Base-by-base conservation (phyloP, 2,888 invertebrate genomes). In the Leptinotarsa rubiginosa region DNA sequence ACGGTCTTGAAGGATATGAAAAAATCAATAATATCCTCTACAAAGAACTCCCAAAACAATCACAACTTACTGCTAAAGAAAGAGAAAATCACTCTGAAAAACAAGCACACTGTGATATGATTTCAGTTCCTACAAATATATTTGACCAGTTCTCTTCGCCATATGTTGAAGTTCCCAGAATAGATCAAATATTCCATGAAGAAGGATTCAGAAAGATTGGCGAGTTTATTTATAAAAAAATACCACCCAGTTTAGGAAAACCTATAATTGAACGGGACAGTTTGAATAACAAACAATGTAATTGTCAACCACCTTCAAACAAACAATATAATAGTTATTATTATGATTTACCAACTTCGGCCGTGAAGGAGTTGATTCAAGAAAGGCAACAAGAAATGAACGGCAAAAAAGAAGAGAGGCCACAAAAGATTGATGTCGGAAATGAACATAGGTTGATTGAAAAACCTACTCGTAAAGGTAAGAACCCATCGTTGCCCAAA, bases 341-440 rank as follows among this genome's bases (percentile, higher is more conserved):
- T 41, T 69, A 69, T 20, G 47, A 47, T 25, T 47, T 69, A 20
- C 69, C 69, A n/a, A 69, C 69, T 22, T 47, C 47, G 5, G 69
- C 69, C 4, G 31, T 69, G 56, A 69, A 59, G 16, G 56, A 59
- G 47, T 18, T 69, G 69, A 69, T 69, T 56, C 47, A 56, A 18
- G 47, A 69, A 22, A 54, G 69, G 20, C 69, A 69, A 1, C 54
- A 69, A 18, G 41, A 22, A n/a, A 18, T 68, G 4, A 68, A 25
- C 3, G 31, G 31, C 16, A 41, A 68, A 25, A 3, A 12, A 54
- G 10, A 31, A 31, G 10, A 31, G 31, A 31, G 31, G 10, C 69
- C 59, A 1, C 54, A 69, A 18, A 22, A 22, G 16, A 52, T 49
- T 22, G 50, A 20, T 13, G 67, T 12, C 47, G 47, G 18, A 3